phyloP scores from a whole-genome alignment of 2,888 invertebrate species.

The Drosophila mulleri region DNA sequence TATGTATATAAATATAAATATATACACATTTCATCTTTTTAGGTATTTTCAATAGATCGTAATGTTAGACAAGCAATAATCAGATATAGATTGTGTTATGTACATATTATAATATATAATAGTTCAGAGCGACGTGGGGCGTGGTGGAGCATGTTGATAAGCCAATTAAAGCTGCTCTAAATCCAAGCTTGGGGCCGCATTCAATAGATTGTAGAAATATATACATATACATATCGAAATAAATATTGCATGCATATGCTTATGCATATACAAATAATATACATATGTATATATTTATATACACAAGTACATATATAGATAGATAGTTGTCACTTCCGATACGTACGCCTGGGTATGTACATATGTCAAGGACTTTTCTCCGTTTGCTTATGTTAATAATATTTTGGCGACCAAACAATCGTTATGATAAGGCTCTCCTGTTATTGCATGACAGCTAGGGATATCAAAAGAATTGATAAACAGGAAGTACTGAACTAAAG shows the following conservation, averaged over 20 bases:
- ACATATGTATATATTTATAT: not conserved
- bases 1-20: not conserved
- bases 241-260: not conserved
- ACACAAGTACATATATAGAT: not conserved
- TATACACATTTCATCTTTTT: not conserved
- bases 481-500: not conserved
- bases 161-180: conserved; percentile 5
- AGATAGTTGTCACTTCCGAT: conserved; percentile 6
- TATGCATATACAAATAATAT: not conserved
- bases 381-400: too few species aligned
- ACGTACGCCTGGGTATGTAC: conserved; percentile 13
- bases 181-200: not conserved
- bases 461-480: not conserved
- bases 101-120: not conserved
- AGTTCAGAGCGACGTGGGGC: not conserved
- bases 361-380: not conserved
- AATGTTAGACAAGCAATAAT: not conserved
- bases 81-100: conserved; percentile 2
- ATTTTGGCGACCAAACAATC: not conserved
- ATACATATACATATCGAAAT: not conserved
- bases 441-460: not conserved
- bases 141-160: conserved; percentile 6
- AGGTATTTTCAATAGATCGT: not conserved
- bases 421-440: not conserved
- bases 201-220: not conserved